Conservation (phyloP, 2,113 vertebrate genomes). For the Clarias magur region DNA sequence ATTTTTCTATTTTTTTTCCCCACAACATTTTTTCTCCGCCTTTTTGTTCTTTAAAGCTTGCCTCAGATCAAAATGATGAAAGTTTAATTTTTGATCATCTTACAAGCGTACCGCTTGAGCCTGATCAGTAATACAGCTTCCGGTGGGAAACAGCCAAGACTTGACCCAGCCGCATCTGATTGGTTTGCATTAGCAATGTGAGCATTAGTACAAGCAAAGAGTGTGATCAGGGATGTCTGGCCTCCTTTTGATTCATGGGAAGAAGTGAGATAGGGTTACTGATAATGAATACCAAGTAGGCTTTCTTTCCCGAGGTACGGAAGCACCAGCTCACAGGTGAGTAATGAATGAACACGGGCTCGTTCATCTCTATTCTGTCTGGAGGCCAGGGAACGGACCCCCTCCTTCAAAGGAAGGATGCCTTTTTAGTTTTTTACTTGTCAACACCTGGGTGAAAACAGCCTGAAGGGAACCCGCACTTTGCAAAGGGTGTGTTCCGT, state of each 20-base stretch:
- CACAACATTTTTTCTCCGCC: neutral
- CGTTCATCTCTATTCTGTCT: constrained; percentile 51
- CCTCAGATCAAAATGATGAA: constrained; percentile 43
- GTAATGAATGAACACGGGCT: constrained; percentile 45
- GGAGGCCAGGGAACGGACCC: constrained; percentile 32
- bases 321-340: constrained; percentile 45
- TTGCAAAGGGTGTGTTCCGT: constrained; percentile 14
- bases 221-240: constrained; percentile 20
- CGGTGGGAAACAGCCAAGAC: neutral
- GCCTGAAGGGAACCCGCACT: constrained; percentile 27
- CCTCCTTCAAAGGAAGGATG: constrained; percentile 30
- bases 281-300: constrained; percentile 50
- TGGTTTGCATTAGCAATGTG: constrained; percentile 1
- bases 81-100: constrained; percentile 32
- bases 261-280: constrained; percentile 36
- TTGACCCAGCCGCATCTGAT: neutral
- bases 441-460: constrained; percentile 19
- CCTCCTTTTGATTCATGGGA: constrained; percentile 37
- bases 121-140: constrained; percentile 4
- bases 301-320: constrained; percentile 47
- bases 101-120: neutral
- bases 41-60: constrained; percentile 43
- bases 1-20: too few relatives aligned
- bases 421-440: constrained; percentile 20
- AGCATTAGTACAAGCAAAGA: constrained; percentile 1